phyloP scores from a whole-genome alignment of 2,113 vertebrate genomes.

The Peromyscus leucopus region DNA sequence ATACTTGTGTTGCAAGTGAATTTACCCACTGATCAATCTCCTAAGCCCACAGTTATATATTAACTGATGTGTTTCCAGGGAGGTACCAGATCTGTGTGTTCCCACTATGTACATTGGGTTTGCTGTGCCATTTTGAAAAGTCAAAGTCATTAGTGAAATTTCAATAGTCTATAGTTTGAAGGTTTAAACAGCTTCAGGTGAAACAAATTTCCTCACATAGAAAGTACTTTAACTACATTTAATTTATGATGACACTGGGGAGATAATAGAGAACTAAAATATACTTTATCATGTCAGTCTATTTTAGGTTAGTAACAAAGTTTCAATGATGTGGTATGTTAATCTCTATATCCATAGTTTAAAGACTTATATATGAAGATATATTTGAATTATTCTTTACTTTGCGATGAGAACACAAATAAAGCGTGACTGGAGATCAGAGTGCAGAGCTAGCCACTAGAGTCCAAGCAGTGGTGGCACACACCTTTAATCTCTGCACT shows the following conservation, averaged over 20 bases:
- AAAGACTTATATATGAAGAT: neutral
- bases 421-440: too few relatives aligned
- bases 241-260: neutral
- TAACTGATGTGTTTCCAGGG: neutral
- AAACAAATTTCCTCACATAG: neutral
- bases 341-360: neutral
- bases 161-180: neutral
- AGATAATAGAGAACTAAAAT: neutral
- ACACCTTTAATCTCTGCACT: too few relatives aligned
- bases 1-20: neutral
- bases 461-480: too few relatives aligned
- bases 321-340: neutral
- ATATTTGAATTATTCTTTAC: neutral
- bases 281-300: neutral
- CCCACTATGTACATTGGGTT: accelerated
- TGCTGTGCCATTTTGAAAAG: neutral
- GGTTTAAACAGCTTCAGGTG: neutral
- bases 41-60: neutral
- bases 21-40: neutral
- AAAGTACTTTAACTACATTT: neutral
- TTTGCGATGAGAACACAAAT: neutral
- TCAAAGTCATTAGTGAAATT: neutral
- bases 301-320: neutral
- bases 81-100: accelerated
- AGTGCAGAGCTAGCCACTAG: too few relatives aligned